Percentiles rank a stretch among this genome's conserved stretches.
Evolutionary conservation across 2,888 invertebrate species (phyloP).

Genomic region (Phengaris arion): DNA sequence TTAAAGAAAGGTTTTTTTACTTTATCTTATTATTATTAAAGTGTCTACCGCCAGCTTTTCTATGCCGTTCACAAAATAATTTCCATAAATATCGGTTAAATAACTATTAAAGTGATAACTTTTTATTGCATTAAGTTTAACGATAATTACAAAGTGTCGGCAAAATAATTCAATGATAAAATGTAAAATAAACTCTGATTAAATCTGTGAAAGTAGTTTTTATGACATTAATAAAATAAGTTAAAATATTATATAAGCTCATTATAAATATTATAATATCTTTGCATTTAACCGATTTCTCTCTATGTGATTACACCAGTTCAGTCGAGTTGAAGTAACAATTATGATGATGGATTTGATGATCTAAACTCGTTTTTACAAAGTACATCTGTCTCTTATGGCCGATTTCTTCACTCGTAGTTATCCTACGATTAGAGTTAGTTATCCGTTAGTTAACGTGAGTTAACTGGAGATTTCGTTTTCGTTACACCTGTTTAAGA

Average conservation of each 20-base stretch:
- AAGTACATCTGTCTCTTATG: neutral
- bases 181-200: neutral
- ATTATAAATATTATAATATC: neutral
- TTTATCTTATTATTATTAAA: neutral
- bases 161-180: neutral
- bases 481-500: no score
- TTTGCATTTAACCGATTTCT: neutral
- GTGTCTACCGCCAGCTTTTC: neutral
- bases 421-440: no score
- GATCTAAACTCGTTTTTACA: neutral
- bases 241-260: neutral
- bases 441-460: no score
- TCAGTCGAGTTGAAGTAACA: no score
- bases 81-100: slow-evolving; percentile 1
- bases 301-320: no score
- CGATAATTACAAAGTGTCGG: slow-evolving; percentile 14
- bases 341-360: neutral
- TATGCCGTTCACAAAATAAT: neutral
- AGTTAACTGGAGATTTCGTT: no score
- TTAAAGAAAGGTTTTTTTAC: no score
- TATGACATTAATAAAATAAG: slow-evolving; percentile 1
- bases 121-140: slow-evolving; percentile 15
- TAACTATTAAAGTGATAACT: neutral
- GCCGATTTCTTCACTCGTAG: no score
- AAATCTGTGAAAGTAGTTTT: slow-evolving; percentile 12